A percentile compares a stretch with the other conserved stretches of the same genome.
These are phyloP conservation scores for Caretta caretta DNA, from an alignment of 2,113 vertebrate genomes.

Conservation along the genomic window DNA sequence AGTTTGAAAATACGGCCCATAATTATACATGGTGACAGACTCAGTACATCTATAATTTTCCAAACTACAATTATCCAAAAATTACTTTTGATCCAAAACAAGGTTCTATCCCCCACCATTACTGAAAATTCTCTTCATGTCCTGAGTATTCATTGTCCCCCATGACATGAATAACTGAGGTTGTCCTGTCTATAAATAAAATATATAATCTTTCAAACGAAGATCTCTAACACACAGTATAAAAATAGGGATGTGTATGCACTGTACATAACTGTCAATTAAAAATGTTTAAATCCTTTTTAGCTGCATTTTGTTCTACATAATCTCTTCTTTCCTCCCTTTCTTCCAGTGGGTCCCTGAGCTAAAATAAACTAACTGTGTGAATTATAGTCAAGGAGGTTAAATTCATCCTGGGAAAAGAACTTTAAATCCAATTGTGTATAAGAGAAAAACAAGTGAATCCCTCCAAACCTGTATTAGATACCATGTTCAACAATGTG, in stretches of 20 bases:
- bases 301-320: background rate
- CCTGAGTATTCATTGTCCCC: background rate
- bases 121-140: background rate
- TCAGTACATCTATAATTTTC: background rate
- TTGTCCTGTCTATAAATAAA: conserved; percentile 43
- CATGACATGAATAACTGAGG: conserved; percentile 5
- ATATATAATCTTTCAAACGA: background rate
- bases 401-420: background rate
- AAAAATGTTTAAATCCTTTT: background rate
- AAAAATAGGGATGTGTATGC: background rate
- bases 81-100: conserved; percentile 22
- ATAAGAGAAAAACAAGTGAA: background rate
- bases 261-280: background rate
- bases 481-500: background rate
- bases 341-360: background rate
- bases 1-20: background rate
- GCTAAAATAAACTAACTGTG: background rate
- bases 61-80: conserved; percentile 45
- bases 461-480: background rate
- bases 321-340: background rate
- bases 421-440: background rate
- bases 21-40: background rate
- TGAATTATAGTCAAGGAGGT: background rate
- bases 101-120: background rate
- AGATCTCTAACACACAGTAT: background rate